Evolutionary conservation across 2,113 vertebrate genomes (phyloP).

Genomic region (Gasterosteus nipponicus): DNA sequence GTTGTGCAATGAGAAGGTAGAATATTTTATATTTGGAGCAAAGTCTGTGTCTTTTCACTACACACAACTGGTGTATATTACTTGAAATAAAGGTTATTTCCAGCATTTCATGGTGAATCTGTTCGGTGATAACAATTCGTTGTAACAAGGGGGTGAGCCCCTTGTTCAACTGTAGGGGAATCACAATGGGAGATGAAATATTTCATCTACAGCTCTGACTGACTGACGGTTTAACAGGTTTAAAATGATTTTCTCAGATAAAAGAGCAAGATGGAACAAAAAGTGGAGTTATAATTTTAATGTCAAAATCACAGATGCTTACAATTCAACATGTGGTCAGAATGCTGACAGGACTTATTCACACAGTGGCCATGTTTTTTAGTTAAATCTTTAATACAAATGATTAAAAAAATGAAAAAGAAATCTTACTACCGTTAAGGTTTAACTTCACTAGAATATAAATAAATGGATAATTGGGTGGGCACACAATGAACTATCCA

Average conservation of each 20-base stretch:
- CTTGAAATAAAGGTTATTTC: too few species aligned
- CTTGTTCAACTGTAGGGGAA: too few species aligned
- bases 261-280: slow-evolving; percentile 21
- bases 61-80: not conserved
- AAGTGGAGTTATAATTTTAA: slow-evolving; percentile 32
- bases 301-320: slow-evolving; percentile 14
- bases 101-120: not conserved
- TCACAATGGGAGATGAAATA: too few species aligned
- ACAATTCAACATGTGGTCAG: not conserved
- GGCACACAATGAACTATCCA: slow-evolving; percentile 4
- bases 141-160: not conserved
- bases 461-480: slow-evolving; percentile 48
- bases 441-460: slow-evolving; percentile 35
- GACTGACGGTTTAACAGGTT: not conserved
- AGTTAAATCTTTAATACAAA: not conserved
- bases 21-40: not conserved
- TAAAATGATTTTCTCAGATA: not conserved
- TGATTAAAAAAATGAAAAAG: slow-evolving; percentile 13
- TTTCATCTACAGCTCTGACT: too few species aligned
- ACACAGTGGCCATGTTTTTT: not conserved
- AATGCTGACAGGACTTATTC: not conserved
- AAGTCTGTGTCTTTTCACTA: not conserved
- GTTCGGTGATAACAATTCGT: not conserved
- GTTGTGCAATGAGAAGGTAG: not conserved
- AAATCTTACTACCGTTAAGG: not conserved